Base-by-base conservation (phyloP, 1,140 invertebrate genomes). In the Oscheius sp. region DNA sequence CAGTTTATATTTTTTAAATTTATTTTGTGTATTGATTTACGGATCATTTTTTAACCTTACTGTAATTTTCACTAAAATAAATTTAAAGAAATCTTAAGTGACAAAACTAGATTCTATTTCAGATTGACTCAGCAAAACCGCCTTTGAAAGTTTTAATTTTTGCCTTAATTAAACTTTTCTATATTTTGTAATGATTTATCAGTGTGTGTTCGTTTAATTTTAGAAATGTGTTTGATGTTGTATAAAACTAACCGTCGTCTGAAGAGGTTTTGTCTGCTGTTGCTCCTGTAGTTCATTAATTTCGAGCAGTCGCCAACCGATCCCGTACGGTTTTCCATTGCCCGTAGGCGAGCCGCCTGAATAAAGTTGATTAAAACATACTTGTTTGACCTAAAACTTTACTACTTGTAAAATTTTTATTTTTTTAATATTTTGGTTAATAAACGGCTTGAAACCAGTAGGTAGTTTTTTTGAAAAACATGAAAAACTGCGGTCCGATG, bases 241-340 rank as follows among this genome's bases (percentile, higher is more conserved):
- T 20, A 10, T 35, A n/a, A 4, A 2, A 3, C 2, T 29, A 3
- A 71, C 69, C 69, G 63, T 49, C 69, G 34, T 58, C 69, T 59
- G 69, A 71, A 71, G 34, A 73, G 61, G 18, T 67, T 28, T 38
- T 45, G 36, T 63, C 34, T 35, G 62, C 62, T 65, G 46, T 58
- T 66, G 28, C 45, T 28, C 23, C 71, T 45, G 20, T 73, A 65
- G 62, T 31, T 73, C 2, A 65, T 35, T 28, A 61, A 35, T 67
- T 49, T 66, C 32, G 62, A 45, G 49, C 62, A 66, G 31, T 73
- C 72, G 32, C 72, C 72, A 61, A 67, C 55, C 28, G 72, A 74
- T 34, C 72, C 66, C 4, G 49, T 58, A 32, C 72, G 49, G 38
- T n/a, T 67, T 34, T 74, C 72, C 72, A 74, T 74, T 31, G 63